A percentile compares a stretch with the other conserved stretches of the same genome.
Conservation (phyloP, 2,113 vertebrate species). For the Cephalopterus ornatus region DNA sequence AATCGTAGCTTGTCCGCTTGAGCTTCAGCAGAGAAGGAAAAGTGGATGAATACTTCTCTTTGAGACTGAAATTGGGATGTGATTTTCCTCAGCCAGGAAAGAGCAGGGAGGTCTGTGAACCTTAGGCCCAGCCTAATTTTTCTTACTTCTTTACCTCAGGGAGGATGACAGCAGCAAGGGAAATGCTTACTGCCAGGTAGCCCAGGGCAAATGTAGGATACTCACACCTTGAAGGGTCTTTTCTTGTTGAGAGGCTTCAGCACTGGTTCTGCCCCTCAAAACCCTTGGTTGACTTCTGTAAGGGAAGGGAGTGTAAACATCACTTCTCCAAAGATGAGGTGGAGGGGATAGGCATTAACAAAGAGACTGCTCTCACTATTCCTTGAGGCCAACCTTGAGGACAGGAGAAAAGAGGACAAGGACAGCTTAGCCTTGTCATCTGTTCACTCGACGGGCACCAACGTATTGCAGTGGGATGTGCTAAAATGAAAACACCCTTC, state of each 20-base stretch:
- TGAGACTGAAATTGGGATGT: not conserved
- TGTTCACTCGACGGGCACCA: not conserved
- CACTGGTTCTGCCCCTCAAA: not conserved
- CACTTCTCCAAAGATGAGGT: not conserved
- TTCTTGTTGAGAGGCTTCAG: fast-evolving
- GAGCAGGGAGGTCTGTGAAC: not conserved
- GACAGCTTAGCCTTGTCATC: not conserved
- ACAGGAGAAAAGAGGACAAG: not conserved
- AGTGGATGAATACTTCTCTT: not conserved
- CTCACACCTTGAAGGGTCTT: not conserved
- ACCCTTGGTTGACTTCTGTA: not conserved
- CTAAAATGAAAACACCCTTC: not conserved
- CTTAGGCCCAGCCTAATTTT: not conserved
- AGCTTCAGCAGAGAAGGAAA: not conserved
- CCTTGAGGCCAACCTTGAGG: not conserved
- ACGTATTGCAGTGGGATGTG: not conserved
- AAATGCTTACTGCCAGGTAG: not conserved
- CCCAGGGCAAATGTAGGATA: not conserved
- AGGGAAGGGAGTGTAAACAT: not conserved
- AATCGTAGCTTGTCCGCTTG: not conserved
- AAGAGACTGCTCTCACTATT: not conserved
- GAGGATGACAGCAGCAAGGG: not conserved
- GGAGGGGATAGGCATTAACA: not conserved
- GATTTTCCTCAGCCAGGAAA: not conserved
- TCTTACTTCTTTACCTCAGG: not conserved